Evolutionary conservation across 2,888 invertebrate genomes (phyloP), one percentile per base, ranked within the genome.

Genomic region (Leptinotarsa juncta): DNA sequence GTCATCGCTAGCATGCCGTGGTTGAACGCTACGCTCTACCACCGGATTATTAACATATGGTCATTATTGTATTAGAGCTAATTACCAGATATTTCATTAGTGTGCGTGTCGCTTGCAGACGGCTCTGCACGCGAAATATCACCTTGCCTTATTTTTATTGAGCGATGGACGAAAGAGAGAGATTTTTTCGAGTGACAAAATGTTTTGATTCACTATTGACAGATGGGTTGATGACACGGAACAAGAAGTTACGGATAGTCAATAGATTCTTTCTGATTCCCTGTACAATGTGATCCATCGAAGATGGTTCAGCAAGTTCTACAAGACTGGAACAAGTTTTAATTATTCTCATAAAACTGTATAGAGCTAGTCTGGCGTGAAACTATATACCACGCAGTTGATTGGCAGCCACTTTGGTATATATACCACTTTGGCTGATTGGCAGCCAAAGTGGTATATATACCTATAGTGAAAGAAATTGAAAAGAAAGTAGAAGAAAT

Each of bases 11-110:
- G 73, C 73, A 73, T 73, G 73, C 62, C 72, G 72, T 68, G 72
- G 68, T 67, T 57, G 23, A 55, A 42, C 42, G 65, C 51, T 67
- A 67, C 57, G 60, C 50, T 57, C 60, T 50, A 73, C 73, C 74
- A 75, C 78, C 79, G 75, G 82, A 83, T 84, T 84, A 85, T 85
- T 84, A 84, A 83, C 85, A 85, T 85, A 85, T 84, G 85, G 85
- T 83, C 85, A 85, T 85, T 85, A 86, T 84, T 84, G 84, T 84
- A 85, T 86, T 85, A 85, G 82, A 81, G 81, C 83, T 86, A 86
- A 86, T 86, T 86, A 86, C 83, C 82, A 79, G 86, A 85, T 85
- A 86, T 85, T 86, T 86, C 85, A 85, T 86, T 86, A 84, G 82
- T 81, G 83, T 85, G 85, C 83, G 83, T 83, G 84, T 80, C 80